Evolutionary conservation across 2,797 vertebrate species (phyloP), one percentile per base, ranked within the genome.

Genomic region (Huso huso): DNA sequence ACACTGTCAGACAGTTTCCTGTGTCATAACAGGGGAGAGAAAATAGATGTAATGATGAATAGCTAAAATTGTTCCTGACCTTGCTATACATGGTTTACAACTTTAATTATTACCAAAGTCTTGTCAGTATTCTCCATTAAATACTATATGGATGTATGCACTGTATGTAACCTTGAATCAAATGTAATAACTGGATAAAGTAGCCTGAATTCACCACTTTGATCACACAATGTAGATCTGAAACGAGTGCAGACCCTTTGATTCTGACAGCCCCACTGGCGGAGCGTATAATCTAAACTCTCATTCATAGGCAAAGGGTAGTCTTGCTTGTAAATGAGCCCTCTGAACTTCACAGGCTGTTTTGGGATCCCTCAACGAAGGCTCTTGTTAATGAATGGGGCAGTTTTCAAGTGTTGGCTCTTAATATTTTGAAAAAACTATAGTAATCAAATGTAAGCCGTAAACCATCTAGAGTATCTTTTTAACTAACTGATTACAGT

Each of bases 401-500:
- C 7, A 6, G 10, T 8, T 9, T 37, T 12, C 8, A 63, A 73
- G 51, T 18, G 49, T 10, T 49, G 49, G 37, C 49, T 49, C 65
- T 66, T 52, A 51, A 61, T 68, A 60, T 65, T 69, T 51, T 58
- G 62, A 68, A 66, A 63, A 50, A 13, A 11, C 67, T 75, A 72
- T 69, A 81, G 69, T 78, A 84, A 77, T 77, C 69, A 80, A 74
- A 86, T 86, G 78, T 80, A 79, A 68, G 86, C 80, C 76, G 78
- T 89, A 88, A 89, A 86, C 81, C 84, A 76, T 74, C 72, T 73
- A 70, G 78, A 89, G 81, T 87, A 75, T 81, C 74, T 82, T 85
- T 37, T 79, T 85, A 81, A 81, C 79, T 83, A 84, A 79, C 68
- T 80, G 79, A 84, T 90, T 89, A 85, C 84, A 87, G 80, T 81